Conservation (phyloP, 1,140 invertebrate genomes). For the Harpegnathos saltator region DNA sequence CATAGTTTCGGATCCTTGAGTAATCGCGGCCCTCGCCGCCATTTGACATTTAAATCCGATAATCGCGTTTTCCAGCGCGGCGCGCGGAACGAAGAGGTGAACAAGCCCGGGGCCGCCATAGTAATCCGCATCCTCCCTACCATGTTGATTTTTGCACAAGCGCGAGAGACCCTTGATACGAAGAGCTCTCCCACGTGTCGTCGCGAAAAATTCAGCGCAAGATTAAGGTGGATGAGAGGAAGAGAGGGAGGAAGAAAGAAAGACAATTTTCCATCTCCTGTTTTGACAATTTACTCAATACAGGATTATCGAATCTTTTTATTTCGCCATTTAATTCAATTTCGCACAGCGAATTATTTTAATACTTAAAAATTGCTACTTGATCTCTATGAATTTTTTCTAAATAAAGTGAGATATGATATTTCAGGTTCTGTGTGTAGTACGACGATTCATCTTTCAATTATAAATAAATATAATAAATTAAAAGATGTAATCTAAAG, state of each 20-base stretch:
- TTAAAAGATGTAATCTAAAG: too few relatives aligned
- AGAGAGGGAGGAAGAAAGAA: neutral
- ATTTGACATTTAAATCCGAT: constrained; percentile 81
- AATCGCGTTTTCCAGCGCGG: constrained; percentile 67
- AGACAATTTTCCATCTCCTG: neutral
- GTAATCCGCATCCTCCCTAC: constrained; percentile 77
- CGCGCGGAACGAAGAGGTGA: constrained; percentile 25
- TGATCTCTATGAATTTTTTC: neutral
- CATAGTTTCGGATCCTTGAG: constrained; percentile 67
- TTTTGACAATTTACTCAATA: neutral
- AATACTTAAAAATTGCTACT: constrained; percentile 71
- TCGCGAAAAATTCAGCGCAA: neutral
- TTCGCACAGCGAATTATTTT: too few relatives aligned
- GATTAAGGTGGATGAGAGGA: too few relatives aligned
- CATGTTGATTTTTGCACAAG: constrained; percentile 82
- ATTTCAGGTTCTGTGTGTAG: neutral
- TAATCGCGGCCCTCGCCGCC: constrained; percentile 64
- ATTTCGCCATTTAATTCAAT: too few relatives aligned
- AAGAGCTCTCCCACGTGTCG: neutral
- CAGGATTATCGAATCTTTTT: too few relatives aligned
- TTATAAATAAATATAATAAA: too few relatives aligned
- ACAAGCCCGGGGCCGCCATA: constrained; percentile 76
- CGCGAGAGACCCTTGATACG: constrained; percentile 25
- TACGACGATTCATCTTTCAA: neutral
- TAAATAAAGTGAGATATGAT: neutral